Evolutionary conservation across 1,140 invertebrate genomes (phyloP).

Genomic region (Samia ricini): DNA sequence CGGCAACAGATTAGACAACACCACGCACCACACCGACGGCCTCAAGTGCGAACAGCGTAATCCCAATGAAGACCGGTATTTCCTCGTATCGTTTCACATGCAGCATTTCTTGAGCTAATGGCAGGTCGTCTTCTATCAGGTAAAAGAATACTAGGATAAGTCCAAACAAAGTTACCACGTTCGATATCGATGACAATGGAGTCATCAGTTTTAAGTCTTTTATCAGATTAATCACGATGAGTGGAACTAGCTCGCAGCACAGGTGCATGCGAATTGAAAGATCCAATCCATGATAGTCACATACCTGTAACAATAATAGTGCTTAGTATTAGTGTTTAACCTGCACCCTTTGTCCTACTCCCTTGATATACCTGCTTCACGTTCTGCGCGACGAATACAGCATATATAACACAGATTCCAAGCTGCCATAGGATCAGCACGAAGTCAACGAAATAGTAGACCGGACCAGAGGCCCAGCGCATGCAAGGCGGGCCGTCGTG

Average conservation of each 20-base stretch:
- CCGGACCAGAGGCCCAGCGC: slow-evolving; percentile 55
- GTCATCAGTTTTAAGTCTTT: slow-evolving; percentile 86
- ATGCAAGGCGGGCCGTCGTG: slow-evolving; percentile 78
- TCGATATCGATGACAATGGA: slow-evolving; percentile 86
- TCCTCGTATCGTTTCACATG: slow-evolving; percentile 63
- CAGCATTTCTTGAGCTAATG: slow-evolving; percentile 62
- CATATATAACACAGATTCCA: slow-evolving; percentile 92
- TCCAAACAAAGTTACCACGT: slow-evolving; percentile 81
- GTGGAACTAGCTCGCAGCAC: slow-evolving; percentile 81
- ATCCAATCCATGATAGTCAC: slow-evolving; percentile 39
- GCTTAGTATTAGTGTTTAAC: not conserved
- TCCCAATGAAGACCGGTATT: slow-evolving; percentile 85
- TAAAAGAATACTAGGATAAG: slow-evolving; percentile 86
- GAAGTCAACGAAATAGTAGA: slow-evolving; percentile 79
- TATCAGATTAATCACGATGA: slow-evolving; percentile 85
- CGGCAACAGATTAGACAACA: too few relatives aligned
- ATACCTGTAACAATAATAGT: slow-evolving; percentile 32
- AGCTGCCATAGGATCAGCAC: slow-evolving; percentile 90
- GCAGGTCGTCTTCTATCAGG: slow-evolving; percentile 78
- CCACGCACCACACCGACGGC: slow-evolving; percentile 86
- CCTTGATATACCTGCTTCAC: slow-evolving; percentile 80
- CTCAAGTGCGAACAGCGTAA: slow-evolving; percentile 90
- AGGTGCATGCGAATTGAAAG: slow-evolving; percentile 78
- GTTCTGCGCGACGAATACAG: slow-evolving; percentile 89
- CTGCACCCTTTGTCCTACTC: not conserved